These are phyloP conservation scores for Zaprionus ghesquierei DNA, from an alignment of 1,140 invertebrate genomes.

Conservation along the genomic window DNA sequence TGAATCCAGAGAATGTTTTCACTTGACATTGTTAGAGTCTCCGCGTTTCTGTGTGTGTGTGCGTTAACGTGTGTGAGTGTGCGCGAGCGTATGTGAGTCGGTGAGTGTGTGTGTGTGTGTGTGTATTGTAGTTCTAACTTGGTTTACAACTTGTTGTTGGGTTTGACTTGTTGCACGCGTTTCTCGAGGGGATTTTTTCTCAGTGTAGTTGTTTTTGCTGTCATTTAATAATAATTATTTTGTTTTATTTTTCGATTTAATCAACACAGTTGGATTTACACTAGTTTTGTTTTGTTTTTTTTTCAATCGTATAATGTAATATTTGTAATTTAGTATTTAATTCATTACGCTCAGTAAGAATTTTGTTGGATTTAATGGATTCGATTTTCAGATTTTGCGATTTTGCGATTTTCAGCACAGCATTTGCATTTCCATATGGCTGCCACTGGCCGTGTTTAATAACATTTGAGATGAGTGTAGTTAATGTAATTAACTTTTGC, in stretches of 20 bases:
- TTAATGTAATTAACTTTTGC: slow-evolving; percentile 66
- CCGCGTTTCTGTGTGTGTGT: slow-evolving; percentile 2
- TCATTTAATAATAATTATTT: slow-evolving; percentile 51
- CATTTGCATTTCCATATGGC: slow-evolving; percentile 62
- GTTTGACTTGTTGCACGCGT: slow-evolving; percentile 76
- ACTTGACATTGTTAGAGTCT: slow-evolving; percentile 76
- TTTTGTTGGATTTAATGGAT: slow-evolving; percentile 30
- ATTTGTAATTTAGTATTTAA: slow-evolving; percentile 17
- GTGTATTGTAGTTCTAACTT: slow-evolving; percentile 62
- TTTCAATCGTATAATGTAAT: slow-evolving; percentile 43
- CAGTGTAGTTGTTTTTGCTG: background rate
- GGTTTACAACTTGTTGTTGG: slow-evolving; percentile 71
- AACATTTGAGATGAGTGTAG: slow-evolving; percentile 70
- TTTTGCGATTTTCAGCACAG: slow-evolving; percentile 48
- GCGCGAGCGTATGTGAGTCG: slow-evolving; percentile 24
- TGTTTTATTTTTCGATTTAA: slow-evolving; percentile 37
- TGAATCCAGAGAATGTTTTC: slow-evolving; percentile 81
- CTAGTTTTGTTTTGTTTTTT: no score
- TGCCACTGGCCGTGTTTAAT: slow-evolving; percentile 65
- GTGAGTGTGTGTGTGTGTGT: slow-evolving; percentile 37
- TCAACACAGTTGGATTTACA: slow-evolving; percentile 46
- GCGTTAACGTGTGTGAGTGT: slow-evolving; percentile 16
- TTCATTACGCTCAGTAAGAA: background rate
- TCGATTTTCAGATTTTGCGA: slow-evolving; percentile 37
- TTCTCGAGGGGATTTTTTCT: slow-evolving; percentile 26